These are phyloP conservation scores for Pristionchus fissidentatus DNA, from an alignment of 2,888 invertebrate species.

Conservation along the genomic window DNA sequence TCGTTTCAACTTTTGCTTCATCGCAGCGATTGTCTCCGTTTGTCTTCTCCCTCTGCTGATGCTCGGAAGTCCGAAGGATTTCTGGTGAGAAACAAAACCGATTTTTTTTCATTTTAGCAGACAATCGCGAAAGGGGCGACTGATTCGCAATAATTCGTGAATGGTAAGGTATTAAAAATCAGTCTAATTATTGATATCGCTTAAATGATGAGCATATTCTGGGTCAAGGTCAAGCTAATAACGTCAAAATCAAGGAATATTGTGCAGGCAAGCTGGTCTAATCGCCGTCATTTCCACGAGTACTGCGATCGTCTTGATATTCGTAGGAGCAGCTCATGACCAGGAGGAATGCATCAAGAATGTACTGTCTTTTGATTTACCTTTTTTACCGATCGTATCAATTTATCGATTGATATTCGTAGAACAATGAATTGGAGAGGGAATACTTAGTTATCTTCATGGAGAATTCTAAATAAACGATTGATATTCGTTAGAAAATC, in stretches of 20 bases:
- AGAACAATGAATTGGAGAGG: too few relatives aligned
- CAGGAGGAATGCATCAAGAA: conserved; percentile 35
- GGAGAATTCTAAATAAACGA: too few relatives aligned
- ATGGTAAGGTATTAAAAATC: too few relatives aligned
- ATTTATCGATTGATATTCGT: neutral
- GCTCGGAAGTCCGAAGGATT: conserved; percentile 61
- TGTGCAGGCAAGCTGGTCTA: conserved; percentile 41
- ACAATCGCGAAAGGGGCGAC: too few relatives aligned
- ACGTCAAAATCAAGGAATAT: neutral
- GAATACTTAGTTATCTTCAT: too few relatives aligned
- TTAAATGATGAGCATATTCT: neutral
- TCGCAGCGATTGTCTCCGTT: conserved; percentile 55
- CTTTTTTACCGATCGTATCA: neutral
- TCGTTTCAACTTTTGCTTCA: conserved; percentile 57
- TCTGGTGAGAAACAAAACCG: conserved; percentile 52
- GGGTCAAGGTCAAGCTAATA: too few relatives aligned
- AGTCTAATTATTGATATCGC: neutral
- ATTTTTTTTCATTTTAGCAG: too few relatives aligned
- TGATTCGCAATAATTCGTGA: too few relatives aligned
- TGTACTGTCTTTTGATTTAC: neutral
- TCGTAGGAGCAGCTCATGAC: conserved; percentile 35
- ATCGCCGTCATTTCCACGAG: conserved; percentile 35
- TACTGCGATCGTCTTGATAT: conserved; percentile 38
- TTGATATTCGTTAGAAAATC: too few relatives aligned
- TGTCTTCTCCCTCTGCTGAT: conserved; percentile 58